These are phyloP conservation scores for Neotragus pygmaeus DNA, from an alignment of 2,113 vertebrate genomes.

Conservation along the genomic window DNA sequence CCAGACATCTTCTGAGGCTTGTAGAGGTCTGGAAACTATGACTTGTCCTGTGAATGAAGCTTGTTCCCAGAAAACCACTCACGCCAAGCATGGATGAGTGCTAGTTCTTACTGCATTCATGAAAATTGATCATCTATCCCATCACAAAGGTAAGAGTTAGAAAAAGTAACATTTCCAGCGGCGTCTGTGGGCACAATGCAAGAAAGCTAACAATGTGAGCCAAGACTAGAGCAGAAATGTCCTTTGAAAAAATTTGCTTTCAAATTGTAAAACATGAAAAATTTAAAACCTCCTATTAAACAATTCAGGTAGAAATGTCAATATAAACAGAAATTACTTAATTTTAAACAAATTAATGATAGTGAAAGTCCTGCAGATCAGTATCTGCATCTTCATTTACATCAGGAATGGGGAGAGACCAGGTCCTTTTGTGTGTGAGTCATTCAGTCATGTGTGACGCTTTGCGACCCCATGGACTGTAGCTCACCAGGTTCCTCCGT, in stretches of 20 bases:
- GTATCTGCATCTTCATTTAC: neutral
- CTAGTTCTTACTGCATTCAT: neutral
- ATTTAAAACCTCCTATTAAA: neutral
- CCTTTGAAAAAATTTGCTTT: neutral
- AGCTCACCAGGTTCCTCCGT: neutral
- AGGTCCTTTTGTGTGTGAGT: neutral
- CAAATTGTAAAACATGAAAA: neutral
- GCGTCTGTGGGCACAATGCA: neutral
- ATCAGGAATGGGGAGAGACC: neutral
- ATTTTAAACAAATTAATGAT: neutral
- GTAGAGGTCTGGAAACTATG: neutral
- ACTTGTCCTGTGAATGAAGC: neutral
- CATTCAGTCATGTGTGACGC: rapidly evolving
- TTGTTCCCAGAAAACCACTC: neutral
- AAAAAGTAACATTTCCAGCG: neutral
- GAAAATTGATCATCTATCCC: neutral
- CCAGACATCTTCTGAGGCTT: neutral
- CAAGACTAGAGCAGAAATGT: neutral
- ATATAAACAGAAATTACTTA: neutral
- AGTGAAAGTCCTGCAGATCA: neutral
- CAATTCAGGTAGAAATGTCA: neutral
- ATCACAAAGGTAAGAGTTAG: neutral
- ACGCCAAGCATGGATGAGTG: rapidly evolving
- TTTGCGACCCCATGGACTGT: neutral
- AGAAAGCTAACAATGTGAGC: neutral